Conservation (phyloP, 1,140 invertebrate genomes). For the Paralvinella palmiformis region DNA sequence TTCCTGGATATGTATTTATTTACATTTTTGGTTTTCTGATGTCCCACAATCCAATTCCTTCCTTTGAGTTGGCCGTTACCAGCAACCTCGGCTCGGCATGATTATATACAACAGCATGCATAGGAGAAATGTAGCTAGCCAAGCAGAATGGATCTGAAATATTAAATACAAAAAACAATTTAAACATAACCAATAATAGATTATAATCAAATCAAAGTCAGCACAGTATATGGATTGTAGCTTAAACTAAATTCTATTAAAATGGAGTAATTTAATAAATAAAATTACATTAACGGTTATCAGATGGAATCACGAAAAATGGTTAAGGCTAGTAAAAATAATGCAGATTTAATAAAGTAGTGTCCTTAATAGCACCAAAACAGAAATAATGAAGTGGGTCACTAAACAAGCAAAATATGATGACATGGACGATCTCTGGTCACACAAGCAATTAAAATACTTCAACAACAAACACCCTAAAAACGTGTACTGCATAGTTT, state of each 20-base stretch:
- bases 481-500: no score
- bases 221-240: background rate
- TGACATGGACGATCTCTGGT: no score
- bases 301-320: no score
- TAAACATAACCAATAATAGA: no score
- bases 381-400: no score
- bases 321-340: no score
- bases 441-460: no score
- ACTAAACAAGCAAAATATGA: no score
- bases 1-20: constrained; percentile 34
- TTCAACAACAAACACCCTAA: no score
- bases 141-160: constrained; percentile 60
- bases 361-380: no score
- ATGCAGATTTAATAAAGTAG: no score
- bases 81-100: constrained; percentile 73
- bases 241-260: background rate
- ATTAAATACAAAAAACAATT: no score
- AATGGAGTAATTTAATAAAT: background rate
- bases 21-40: constrained; percentile 74
- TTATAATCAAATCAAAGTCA: constrained; percentile 5
- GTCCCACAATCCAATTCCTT: constrained; percentile 85
- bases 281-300: background rate
- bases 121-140: constrained; percentile 65
- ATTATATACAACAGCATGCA: constrained; percentile 88
- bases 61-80: constrained; percentile 80